A percentile compares a stretch with the other conserved stretches of the same genome.
phyloP scores from a whole-genome alignment of 2,113 vertebrate species.

The Rhynchomys soricoides region DNA sequence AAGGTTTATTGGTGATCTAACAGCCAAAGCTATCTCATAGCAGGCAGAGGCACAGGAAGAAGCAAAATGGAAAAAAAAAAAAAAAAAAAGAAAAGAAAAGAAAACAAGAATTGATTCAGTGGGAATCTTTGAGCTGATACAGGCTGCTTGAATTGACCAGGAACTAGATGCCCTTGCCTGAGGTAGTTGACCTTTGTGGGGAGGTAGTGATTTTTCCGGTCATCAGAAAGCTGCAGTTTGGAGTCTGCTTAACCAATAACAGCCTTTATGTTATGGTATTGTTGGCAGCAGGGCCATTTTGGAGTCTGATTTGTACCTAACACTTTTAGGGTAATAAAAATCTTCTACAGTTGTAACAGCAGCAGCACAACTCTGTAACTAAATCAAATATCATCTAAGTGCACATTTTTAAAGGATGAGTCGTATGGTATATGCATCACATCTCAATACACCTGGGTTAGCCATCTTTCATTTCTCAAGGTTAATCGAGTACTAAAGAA shows the following conservation, averaged over 20 bases:
- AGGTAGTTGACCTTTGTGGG: not conserved
- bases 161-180: not conserved
- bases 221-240: not conserved
- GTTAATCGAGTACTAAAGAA: not conserved
- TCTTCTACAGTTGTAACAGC: not conserved
- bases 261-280: not conserved
- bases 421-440: not conserved
- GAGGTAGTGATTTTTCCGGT: not conserved
- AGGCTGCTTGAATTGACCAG: not conserved
- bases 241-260: not conserved
- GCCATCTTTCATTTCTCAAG: not conserved
- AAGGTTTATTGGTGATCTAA: not conserved
- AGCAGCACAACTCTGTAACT: not conserved
- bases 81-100: too few relatives aligned
- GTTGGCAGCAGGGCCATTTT: not conserved
- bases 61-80: not conserved
- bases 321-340: not conserved
- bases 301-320: not conserved
- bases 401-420: not conserved
- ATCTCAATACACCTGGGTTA: not conserved
- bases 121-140: not conserved
- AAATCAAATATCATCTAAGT: not conserved
- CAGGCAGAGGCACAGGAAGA: too few relatives aligned
- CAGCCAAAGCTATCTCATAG: not conserved
- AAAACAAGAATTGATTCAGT: not conserved